Base-by-base conservation (phyloP, 2,888 invertebrate genomes). In the Tortrix viridana region DNA sequence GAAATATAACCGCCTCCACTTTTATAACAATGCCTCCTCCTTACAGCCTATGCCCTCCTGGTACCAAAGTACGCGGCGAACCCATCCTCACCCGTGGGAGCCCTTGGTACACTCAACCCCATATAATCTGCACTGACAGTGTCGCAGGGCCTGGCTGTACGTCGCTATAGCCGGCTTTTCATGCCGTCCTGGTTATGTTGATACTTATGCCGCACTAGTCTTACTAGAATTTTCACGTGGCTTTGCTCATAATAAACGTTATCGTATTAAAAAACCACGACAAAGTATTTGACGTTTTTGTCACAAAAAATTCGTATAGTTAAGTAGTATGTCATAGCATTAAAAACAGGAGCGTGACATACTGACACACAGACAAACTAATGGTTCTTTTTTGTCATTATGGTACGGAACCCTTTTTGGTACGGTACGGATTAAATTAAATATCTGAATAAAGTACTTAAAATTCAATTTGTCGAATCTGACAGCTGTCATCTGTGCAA, bases 81-180 rank as follows among this genome's bases (percentile, higher is more conserved):
- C 74, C 72, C 71, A 74, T 73, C 72, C 71, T 74, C 75, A 73
- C 82, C 81, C 84, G 71, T 72, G 82, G 82, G 83, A 81, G 81
- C 79, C 80, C 80, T 81, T 80, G 84, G 79, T 75, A 75, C 77
- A 79, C 75, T 74, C 80, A 74, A 75, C 73, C 73, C 75, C 72
- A 72, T 73, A 77, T 79, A 80, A 80, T 79, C 65, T 67, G 49
- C 62, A 66, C 60, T 65, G 68, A 67, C 66, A 57, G 59, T 59
- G 66, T 62, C 65, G 61, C 60, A 64, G 46, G 52, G 49, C 60
- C 43, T 53, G 20, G 38, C 60, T 32, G 55, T 58, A 73, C 71
- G 69, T 69, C 68, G 64, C 62, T 70, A 69, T 71, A 71, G 69
- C 72, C 60, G 67, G 62, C 46, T 50, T 67, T 71, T 74, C 77